phyloP scores from a whole-genome alignment of 1,140 invertebrate species.

The Cheumatopsyche charites region DNA sequence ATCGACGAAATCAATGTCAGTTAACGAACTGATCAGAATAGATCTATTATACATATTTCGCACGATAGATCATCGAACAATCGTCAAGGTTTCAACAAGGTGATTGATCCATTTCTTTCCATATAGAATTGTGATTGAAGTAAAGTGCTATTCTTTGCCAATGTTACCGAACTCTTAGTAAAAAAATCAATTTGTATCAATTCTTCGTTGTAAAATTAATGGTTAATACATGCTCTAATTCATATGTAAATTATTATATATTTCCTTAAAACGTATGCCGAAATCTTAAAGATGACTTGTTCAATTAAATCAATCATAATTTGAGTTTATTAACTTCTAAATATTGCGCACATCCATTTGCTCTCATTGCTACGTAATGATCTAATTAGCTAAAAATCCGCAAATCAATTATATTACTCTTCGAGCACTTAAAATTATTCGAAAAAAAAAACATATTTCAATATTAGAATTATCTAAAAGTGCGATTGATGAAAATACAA shows the following conservation, averaged over 20 bases:
- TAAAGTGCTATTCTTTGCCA: background rate
- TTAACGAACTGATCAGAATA: no score
- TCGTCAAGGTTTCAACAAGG: conserved; percentile 7
- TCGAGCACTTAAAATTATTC: background rate
- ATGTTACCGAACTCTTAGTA: conserved; percentile 17
- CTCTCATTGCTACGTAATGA: background rate
- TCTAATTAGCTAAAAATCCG: background rate
- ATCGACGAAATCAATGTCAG: no score
- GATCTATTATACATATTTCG: no score
- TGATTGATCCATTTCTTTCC: conserved; percentile 14
- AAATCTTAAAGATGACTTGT: no score
- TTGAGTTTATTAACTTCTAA: background rate
- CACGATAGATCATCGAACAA: background rate
- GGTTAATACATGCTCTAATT: no score
- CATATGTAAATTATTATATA: no score
- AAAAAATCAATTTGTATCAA: no score
- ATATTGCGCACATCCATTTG: background rate
- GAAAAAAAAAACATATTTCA: background rate
- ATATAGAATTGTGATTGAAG: background rate
- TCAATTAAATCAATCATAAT: background rate
- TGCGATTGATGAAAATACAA: no score
- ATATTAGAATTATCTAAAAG: background rate
- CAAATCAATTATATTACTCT: conserved; percentile 11
- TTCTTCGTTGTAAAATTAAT: no score
- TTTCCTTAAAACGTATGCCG: no score